Percentiles rank a stretch among this genome's conserved stretches.
Conservation (phyloP, 1,140 invertebrate species). For the Oedothorax gibbosus region DNA sequence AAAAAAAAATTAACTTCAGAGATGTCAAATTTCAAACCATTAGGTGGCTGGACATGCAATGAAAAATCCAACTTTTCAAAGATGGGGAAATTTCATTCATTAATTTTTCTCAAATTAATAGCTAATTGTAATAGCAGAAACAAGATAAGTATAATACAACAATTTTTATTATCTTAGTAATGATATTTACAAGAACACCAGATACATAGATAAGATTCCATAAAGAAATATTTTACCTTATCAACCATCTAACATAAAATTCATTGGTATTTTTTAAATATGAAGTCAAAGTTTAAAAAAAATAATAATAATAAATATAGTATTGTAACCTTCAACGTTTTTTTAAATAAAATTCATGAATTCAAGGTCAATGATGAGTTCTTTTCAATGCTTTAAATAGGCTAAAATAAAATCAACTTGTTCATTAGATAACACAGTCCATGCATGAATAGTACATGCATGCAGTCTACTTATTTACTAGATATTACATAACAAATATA, state of each 20-base stretch:
- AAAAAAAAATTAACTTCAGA: no score
- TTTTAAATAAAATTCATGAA: not conserved
- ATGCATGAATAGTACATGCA: no score
- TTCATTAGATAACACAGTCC: no score
- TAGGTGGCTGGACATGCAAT: no score
- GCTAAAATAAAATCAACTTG: not conserved
- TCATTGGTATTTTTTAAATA: not conserved
- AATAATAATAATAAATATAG: not conserved
- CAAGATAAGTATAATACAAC: slow-evolving; percentile 38
- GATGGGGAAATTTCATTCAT: no score
- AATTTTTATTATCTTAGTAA: slow-evolving; percentile 46
- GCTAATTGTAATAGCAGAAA: no score
- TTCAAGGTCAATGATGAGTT: no score
- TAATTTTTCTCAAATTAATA: no score
- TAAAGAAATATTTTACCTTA: slow-evolving; percentile 40
- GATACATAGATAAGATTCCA: slow-evolving; percentile 52
- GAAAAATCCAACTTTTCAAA: no score
- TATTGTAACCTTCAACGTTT: not conserved
- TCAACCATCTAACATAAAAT: slow-evolving; percentile 1
- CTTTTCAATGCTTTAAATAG: not conserved
- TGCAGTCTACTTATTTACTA: no score
- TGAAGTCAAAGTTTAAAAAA: not conserved
- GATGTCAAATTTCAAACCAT: no score
- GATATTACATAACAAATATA: no score
- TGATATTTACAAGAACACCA: slow-evolving; percentile 61